Base-by-base conservation (phyloP, 1,140 invertebrate genomes). In the Drosophila azteca region DNA sequence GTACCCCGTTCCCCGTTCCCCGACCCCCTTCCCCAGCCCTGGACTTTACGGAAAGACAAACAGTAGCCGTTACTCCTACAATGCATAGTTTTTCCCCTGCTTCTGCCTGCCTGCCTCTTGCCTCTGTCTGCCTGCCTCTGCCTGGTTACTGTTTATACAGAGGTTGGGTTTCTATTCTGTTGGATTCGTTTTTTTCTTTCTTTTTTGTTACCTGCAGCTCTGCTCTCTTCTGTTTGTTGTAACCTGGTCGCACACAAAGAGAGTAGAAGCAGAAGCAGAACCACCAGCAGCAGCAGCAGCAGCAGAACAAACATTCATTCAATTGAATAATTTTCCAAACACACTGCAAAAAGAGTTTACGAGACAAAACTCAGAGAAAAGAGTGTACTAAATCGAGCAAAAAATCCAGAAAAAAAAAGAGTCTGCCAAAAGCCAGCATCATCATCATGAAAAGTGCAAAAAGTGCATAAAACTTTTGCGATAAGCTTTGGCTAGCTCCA, bases 251-350 rank as follows among this genome's bases (percentile, higher is more conserved):
- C 77, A 79, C 76, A 69, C 35, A 39, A 13, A 65, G 41, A 57
- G 77, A 77, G 78, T 60, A 80, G 73, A 76, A 54, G 60, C 63
- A 24, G 22, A 4, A 26, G 24, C 24, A 26, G 24, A 4, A 70
- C 60, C 22, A 41, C 26, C 71, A 80, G 74, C 17, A 24, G 22
- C 24, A 24, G 24, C 24, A 24, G 22, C 22, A 69, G 65, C 22
- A 41, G 39, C 71, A 80, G 74, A 78, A 63, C 79, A 82, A 82
- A 82, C 79, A 82, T 60, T 74, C 80, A 82, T 82, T 82, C 79
- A 77, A 82, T 82, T 82, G 79, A 82, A 82, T 82, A 70, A 82
- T 82, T 82, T 74, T 39, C 8, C 60, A 63, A 63, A 29, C 35
- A 50, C 20, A 31, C 9, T 43, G 22, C 35, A 39, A 39, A 26